These are phyloP conservation scores for Calosoma granatense DNA, from an alignment of 1,140 invertebrate species.

Conservation along the genomic window DNA sequence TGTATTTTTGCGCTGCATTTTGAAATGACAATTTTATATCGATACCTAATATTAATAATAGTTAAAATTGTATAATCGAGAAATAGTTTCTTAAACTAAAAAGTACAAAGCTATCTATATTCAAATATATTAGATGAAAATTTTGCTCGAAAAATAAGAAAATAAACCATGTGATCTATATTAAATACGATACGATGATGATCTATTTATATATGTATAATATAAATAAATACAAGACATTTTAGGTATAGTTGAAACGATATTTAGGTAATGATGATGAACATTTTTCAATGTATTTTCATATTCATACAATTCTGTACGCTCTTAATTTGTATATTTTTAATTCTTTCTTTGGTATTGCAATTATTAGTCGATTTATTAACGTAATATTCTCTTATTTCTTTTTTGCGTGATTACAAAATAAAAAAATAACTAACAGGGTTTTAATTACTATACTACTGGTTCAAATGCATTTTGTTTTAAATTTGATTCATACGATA, in stretches of 20 bases:
- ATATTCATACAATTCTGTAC: constrained; percentile 7
- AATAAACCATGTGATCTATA: too few species aligned
- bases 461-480: neutral
- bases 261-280: neutral
- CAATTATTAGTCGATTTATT: too few species aligned
- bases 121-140: neutral
- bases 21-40: too few species aligned
- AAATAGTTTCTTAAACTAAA: neutral
- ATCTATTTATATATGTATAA: neutral
- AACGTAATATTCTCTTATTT: too few species aligned
- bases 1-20: neutral
- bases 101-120: neutral
- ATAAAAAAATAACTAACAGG: neutral
- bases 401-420: neutral
- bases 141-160: neutral
- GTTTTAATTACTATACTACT: neutral
- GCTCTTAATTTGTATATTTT: neutral
- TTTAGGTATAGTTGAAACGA: neutral
- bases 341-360: neutral
- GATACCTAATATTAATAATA: too few species aligned
- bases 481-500: neutral
- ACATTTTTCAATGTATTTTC: too few species aligned
- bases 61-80: neutral
- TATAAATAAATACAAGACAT: too few species aligned
- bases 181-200: neutral